Base-by-base conservation (phyloP, 2,113 vertebrate species). In the Leucoraja erinaceus region DNA sequence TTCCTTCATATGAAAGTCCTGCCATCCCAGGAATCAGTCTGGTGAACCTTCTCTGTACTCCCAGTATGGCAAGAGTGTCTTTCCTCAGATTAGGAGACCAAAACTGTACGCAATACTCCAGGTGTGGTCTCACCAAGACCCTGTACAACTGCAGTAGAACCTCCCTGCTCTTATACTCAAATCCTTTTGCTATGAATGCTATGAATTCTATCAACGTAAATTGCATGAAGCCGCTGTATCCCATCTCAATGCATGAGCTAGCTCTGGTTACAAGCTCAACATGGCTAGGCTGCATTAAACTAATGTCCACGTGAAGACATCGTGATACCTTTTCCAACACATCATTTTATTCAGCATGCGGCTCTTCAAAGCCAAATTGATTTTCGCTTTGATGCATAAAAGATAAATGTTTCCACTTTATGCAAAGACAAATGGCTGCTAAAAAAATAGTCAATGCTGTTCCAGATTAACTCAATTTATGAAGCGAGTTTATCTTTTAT, bases 281-380 rank as follows among this genome's bases (percentile, higher is more conserved):
- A 12, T 91, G 31, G 31, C 54, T 18, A 70, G 38, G 18, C 63
- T 70, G 66, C 66, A 33, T 90, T 90, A 47, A 72, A 38, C 20
- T 47, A 8, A 70, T 90, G 18, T 70, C 33, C 28, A 70, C 70
- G 66, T 38, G 47, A 91, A 28, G 54, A 91, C 10, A 18, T 72
- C 90, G 28, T 72, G 3, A 91, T 72, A 72, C 18, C 61, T 47
- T 20, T 74, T 5, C 68, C 72, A 66, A 88, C 59, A 16, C 3
- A 31, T 63, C 83, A n/a, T 91, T n/a, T 91, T 91, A 74, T 91
- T 91, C 33, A 72, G 72, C 22, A 28, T 12, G 10, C 33, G 72
- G 38, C 31, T 54, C 54, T 70, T 91, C 90, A 74, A 72, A 91
- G 66, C 9, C 90, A 91, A 72, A 91, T 54, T 72, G 63, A 72